Base-by-base conservation (phyloP, 2,888 invertebrate species). In the Melipona beecheii region DNA sequence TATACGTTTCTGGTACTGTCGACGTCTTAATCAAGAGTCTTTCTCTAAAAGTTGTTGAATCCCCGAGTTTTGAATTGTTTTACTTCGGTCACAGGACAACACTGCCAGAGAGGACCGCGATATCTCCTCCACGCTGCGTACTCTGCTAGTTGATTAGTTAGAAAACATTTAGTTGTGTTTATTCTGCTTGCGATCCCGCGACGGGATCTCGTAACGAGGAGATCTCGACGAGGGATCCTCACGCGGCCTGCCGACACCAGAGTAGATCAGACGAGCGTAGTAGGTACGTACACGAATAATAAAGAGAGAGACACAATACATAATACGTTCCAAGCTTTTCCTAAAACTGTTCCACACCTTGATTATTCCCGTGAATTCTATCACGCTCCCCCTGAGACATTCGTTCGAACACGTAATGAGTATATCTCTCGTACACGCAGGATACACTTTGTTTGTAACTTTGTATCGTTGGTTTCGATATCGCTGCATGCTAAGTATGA, bases 401-500 rank as follows among this genome's bases (percentile, higher is more conserved):
- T 75, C 82, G 81, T 73, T 80, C 70, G 60, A 27, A 89, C 80
- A 87, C 83, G 64, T 86, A 84, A 66, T 68, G 78, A 78, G 76
- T 81, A 77, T 81, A 77, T 78, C 80, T 86, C 79, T 83, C 81
- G 81, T 83, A 89, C 85, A 88, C 88, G 86, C 77, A 86, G 83
- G 82, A 89, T 89, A 92, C 91, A 92, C 90, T 76, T 77, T 91
- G 89, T 91, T 92, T 79, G 89, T 91, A 84, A 87, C 75, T 85
- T 91, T 90, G 91, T 91, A 92, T 91, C 89, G 90, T 92, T 93
- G 92, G 92, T 92, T 91, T 92, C 87, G 78, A 85, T 78, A 91
- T 90, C 90, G 91, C 90, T 93, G 94, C 94, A 94, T 94, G 94
- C 90, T 90, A 84, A 82, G 86, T 86, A 84, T 75, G 66, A 75